Percentiles rank a stretch among this genome's conserved stretches.
Conservation (phyloP, 2,113 vertebrate genomes). For the Tetraodon nigroviridis region DNA sequence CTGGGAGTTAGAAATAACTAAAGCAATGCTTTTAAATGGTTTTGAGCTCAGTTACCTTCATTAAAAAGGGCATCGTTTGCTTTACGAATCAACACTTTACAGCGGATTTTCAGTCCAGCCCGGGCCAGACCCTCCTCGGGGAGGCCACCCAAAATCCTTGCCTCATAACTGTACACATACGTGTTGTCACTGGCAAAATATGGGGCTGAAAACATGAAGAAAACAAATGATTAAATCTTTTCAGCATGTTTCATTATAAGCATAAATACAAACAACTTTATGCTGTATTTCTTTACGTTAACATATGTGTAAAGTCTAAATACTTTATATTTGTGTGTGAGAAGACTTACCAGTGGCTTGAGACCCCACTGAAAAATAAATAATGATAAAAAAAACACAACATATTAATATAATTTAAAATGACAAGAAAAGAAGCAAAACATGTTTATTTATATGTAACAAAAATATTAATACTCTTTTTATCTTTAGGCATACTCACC, state of each 20-base stretch:
- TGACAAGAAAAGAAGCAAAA: not conserved
- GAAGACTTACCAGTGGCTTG: not conserved
- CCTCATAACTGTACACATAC: conserved; percentile 78
- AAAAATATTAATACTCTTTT: not conserved
- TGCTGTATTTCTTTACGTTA: not conserved
- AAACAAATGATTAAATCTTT: not conserved
- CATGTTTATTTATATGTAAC: not conserved
- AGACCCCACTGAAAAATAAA: not conserved
- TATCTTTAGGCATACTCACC: conserved; percentile 43
- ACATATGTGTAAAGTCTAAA: not conserved
- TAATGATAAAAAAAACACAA: not conserved
- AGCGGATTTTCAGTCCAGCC: conserved; percentile 67
- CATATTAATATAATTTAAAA: not conserved
- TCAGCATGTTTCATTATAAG: not conserved
- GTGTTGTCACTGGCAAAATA: conserved; percentile 67
- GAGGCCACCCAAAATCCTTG: conserved; percentile 71
- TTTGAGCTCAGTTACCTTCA: conserved; percentile 69
- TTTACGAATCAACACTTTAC: conserved; percentile 72
- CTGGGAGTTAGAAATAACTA: not conserved
- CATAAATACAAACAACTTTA: not conserved
- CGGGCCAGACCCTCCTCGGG: conserved; percentile 75
- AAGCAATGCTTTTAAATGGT: not conserved
- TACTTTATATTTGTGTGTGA: not conserved
- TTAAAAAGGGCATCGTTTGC: conserved; percentile 32
- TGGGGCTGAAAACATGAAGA: conserved; percentile 60